Base-by-base conservation (phyloP, 2,888 invertebrate species). In the Diaperis boleti region DNA sequence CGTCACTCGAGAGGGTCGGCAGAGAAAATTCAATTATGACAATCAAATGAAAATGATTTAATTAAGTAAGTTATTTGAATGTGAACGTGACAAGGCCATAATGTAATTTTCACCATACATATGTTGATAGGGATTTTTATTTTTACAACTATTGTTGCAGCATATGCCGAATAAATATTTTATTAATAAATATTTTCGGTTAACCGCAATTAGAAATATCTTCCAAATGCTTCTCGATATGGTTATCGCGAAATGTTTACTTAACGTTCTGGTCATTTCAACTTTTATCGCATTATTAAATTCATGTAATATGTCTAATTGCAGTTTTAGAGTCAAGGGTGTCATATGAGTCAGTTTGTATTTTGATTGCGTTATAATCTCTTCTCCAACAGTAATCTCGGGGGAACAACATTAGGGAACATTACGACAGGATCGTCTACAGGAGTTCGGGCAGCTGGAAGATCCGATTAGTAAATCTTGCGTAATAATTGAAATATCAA, bases 401-500 rank as follows among this genome's bases (percentile, higher is more conserved):
- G 15, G 68, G 61, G 64, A 66, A 59, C 57, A 57, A 42, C 60
- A 59, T 64, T 66, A 67, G 65, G 64, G 66, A 55, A 62, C 64
- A 62, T 57, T 60, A 61, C 61, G 65, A 65, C 60, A 50, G 66
- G 66, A 69, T 63, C 68, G 71, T 64, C 66, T 72, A 67, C 72
- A 69, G 71, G 69, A 61, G 70, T 71, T 69, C 76, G 76, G 69
- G 74, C 76, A 78, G 67, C 75, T 79, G 78, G 76, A 75, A 78
- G 79, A 79, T 79, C 68, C 76, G 78, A 79, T 81, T 81, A 80
- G 77, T 67, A 79, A 80, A 79, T 78, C 78, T 79, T 74, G 75
- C 75, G 79, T 76, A 79, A 80, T 79, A 79, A 79, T 80, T 80
- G 79, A 79, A 79, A 79, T 78, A 77, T 78, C 75, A 75, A 69